Evolutionary conservation across 2,888 invertebrate genomes (phyloP).

Genomic region (Hirtodrosophila histrioides): DNA sequence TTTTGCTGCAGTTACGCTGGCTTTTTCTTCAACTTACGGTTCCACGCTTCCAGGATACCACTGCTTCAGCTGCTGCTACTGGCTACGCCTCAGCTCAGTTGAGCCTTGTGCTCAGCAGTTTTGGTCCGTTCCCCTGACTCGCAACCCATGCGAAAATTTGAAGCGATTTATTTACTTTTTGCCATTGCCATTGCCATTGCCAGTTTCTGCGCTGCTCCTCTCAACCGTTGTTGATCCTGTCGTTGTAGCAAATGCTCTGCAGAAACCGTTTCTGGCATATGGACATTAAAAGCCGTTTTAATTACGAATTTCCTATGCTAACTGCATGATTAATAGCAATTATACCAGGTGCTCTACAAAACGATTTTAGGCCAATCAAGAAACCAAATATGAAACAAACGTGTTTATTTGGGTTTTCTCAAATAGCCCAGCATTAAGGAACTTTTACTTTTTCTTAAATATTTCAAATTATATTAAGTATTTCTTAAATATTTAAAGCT

Average conservation of each 20-base stretch:
- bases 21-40: slow-evolving; percentile 49
- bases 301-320: slow-evolving; percentile 19
- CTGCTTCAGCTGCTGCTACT: not conserved
- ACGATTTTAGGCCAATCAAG: no score
- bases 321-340: not conserved
- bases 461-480: no score
- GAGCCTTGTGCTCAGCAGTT: slow-evolving; percentile 73
- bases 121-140: slow-evolving; percentile 48
- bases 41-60: slow-evolving; percentile 44
- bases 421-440: no score
- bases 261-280: slow-evolving; percentile 69
- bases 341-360: no score
- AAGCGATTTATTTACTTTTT: slow-evolving; percentile 76
- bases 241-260: slow-evolving; percentile 59
- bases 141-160: slow-evolving; percentile 77
- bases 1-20: slow-evolving; percentile 47
- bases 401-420: no score
- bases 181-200: slow-evolving; percentile 52
- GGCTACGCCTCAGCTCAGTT: slow-evolving; percentile 33
- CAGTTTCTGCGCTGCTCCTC: slow-evolving; percentile 41
- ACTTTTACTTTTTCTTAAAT: no score
- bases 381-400: no score
- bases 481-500: no score
- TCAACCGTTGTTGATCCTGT: slow-evolving; percentile 16
- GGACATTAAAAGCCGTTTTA: slow-evolving; percentile 46